Evolutionary conservation across 1,140 invertebrate genomes (phyloP), one percentile per base, ranked within the genome.

Genomic region (Diorhabda carinulata): DNA sequence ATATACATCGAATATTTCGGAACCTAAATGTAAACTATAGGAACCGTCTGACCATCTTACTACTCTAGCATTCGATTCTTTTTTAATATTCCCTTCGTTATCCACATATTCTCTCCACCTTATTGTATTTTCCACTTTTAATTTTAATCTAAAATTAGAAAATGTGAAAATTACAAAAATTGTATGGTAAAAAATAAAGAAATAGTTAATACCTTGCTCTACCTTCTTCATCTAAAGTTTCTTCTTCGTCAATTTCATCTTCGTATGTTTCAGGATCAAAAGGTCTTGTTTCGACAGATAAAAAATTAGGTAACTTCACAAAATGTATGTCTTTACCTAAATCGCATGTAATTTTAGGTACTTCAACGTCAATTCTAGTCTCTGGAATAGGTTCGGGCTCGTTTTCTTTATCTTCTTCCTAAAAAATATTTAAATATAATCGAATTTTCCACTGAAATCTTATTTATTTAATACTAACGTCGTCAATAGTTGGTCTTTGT

Each of bases 221-320:
- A 76, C 98, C 98, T 86, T 99, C 98, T 80, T 99, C 98, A 82
- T 99, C 97, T 62, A 98, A 84, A 0, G 96, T 95, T 83, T 99
- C 97, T 81, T 99, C 97, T 77, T 99, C 98, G 79, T 99, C 97
- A 74, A 99, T 96, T 85, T 99, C 98, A 85, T 99, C 97, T 84
- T 99, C 98, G 82, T 99, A 99, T 0, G 93, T 95, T 69, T 92
- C 90, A 1, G 90, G 87, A 82, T 99, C 97, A 81, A 98, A 99
- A 0, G 97, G 97, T 73, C 97, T 84, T 0, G 93, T 94, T 78
- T 96, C 93, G 3, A 96, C 93, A 0, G 93, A 95, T 72, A 97
- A 86, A 79, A 97, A 97, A 81, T 97, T 97, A 1, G 95, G 95
- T 56, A 97, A 78, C 81, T 97, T 97, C 0, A 99, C 95, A 80